These are phyloP conservation scores for Hystrix brachyura DNA, from an alignment of 2,113 vertebrate genomes.

Conservation along the genomic window DNA sequence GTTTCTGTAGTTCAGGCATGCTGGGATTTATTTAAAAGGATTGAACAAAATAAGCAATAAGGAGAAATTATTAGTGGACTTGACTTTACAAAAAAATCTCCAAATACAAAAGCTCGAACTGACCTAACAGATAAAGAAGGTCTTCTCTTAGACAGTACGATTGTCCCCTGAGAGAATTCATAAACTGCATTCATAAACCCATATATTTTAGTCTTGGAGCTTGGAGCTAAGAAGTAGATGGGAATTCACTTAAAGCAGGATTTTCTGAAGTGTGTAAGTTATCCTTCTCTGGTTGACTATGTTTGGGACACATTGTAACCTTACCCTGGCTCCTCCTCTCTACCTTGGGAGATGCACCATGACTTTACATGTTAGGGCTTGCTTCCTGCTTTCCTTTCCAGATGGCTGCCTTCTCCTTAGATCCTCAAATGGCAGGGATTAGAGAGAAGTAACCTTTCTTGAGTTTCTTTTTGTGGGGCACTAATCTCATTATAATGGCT, in stretches of 20 bases:
- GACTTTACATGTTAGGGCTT: neutral
- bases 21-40: constrained; percentile 51
- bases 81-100: neutral
- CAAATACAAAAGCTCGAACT: neutral
- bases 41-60: constrained; percentile 38
- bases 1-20: constrained; percentile 43
- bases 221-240: neutral
- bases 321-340: neutral
- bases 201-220: neutral
- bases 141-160: neutral
- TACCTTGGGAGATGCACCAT: rapidly evolving
- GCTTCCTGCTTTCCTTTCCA: neutral
- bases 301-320: neutral
- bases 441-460: neutral
- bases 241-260: neutral
- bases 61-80: neutral
- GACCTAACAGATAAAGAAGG: neutral
- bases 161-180: neutral
- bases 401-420: neutral
- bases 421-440: neutral
- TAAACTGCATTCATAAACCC: neutral
- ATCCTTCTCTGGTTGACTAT: too few relatives aligned
- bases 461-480: neutral
- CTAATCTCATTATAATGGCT: neutral
- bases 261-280: neutral